Evolutionary conservation across 2,113 vertebrate genomes (phyloP).

Genomic region (Benitochromis conjunctus): DNA sequence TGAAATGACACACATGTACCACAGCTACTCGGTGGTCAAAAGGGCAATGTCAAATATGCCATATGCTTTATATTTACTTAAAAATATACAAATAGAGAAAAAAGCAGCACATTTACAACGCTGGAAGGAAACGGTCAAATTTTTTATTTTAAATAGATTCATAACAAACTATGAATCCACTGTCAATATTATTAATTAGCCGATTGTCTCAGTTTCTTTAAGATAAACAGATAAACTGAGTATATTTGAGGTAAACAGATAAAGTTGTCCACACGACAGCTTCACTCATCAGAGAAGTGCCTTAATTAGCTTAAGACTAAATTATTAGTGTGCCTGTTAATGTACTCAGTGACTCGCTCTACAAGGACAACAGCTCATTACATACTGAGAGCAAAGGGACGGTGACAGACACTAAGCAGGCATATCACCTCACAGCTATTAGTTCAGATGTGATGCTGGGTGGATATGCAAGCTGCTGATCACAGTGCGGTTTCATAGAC

Average conservation of each 20-base stretch:
- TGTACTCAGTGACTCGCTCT: background rate
- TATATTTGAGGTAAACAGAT: background rate
- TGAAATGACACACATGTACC: background rate
- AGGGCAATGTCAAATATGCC: rapidly evolving
- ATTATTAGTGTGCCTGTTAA: background rate
- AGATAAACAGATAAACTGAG: background rate
- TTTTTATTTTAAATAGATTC: background rate
- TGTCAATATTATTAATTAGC: background rate
- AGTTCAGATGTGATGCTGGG: background rate
- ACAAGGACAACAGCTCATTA: background rate
- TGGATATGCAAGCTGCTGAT: slow-evolving; percentile 2
- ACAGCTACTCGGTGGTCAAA: background rate
- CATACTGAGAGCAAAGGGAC: background rate
- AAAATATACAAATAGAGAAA: background rate
- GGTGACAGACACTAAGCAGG: slow-evolving; percentile 7
- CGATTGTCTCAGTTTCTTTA: background rate
- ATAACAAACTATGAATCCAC: background rate
- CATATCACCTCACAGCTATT: background rate
- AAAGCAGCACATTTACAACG: background rate
- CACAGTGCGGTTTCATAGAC: background rate
- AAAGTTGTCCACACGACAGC: slow-evolving; percentile 7
- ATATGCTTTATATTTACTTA: background rate
- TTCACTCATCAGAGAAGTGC: background rate
- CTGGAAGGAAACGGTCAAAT: background rate
- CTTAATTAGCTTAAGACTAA: slow-evolving; percentile 25